Evolutionary conservation across 2,888 invertebrate genomes (phyloP), one percentile per base, ranked within the genome.

Genomic region (Agrenia bidenticulata): DNA sequence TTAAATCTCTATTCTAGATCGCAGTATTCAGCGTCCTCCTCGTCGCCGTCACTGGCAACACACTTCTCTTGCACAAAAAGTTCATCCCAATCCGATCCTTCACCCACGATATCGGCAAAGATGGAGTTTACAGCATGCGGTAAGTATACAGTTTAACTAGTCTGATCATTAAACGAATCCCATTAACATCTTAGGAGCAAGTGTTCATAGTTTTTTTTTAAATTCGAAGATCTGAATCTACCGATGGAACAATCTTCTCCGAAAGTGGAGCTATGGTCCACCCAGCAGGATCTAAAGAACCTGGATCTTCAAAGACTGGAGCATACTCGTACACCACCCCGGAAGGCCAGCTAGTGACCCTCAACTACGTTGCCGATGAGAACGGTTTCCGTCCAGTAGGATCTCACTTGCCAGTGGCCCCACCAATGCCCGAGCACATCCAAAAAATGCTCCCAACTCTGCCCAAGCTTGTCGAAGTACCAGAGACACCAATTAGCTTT

Each of bases 401-500:
- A 2, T 2, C 32, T 13, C 56, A 56, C 27, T 24, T 56, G 21
- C 56, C 56, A 4, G 21, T 39, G 5, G 7, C 56, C 4, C 56
- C 56, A 4, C 56, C 56, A 56, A 56, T 56, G 32, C 56, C 56
- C 32, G 56, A 56, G 37, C 32, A 32, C 2, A 56, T 56, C 56
- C 27, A 17, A 2, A 17, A 7, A 4, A 39, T 39, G 39, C 56
- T 56, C 56, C 37, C 32, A 32, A 32, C 39, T 4, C 32, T 56
- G 32, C 56, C 37, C 13, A 37, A 32, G 32, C 17, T 56, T 2
- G 37, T 32, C 37, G 56, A 51, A 15, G 51, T 51, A 2, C 21
- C 4, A 21, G 51, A 51, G 5, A 7, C 11, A 49, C 49, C 17
- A 11, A 7, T 49, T 7, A 4, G 4, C 26, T 19, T 45, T 15